phyloP scores from a whole-genome alignment of 2,113 vertebrate genomes.

The Boulengeromyrus knoepffleri region DNA sequence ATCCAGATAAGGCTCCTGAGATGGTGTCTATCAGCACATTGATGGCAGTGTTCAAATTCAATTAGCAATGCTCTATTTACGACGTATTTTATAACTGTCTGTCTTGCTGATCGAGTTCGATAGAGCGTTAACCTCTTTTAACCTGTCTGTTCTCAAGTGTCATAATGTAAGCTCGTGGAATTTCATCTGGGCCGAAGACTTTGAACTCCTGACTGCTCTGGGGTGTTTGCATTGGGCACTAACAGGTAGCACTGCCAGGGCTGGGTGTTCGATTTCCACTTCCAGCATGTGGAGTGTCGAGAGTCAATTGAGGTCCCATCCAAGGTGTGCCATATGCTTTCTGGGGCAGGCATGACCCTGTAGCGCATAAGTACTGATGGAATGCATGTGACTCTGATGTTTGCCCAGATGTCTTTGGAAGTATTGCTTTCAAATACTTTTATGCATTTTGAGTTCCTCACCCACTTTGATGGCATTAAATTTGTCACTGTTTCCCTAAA shows the following conservation, averaged over 20 bases:
- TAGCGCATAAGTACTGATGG: background rate
- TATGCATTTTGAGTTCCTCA: background rate
- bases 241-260: background rate
- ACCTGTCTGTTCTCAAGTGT: background rate
- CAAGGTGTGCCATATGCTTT: background rate
- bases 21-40: background rate
- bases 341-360: background rate
- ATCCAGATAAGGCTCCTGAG: background rate
- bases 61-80: background rate
- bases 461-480: background rate
- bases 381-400: background rate
- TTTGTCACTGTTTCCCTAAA: background rate
- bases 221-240: background rate
- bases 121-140: background rate
- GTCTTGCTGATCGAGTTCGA: background rate
- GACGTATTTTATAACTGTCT: background rate
- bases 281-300: background rate
- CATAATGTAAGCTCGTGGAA: background rate
- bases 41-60: background rate
- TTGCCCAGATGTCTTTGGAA: background rate
- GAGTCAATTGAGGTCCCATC: background rate
- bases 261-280: background rate
- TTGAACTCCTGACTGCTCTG: background rate
- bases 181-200: background rate
- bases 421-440: background rate